Percentiles rank a stretch among this genome's conserved stretches.
These are phyloP conservation scores for Gadopsis bispinosus DNA, from an alignment of 2,797 vertebrate species.

Conservation along the genomic window DNA sequence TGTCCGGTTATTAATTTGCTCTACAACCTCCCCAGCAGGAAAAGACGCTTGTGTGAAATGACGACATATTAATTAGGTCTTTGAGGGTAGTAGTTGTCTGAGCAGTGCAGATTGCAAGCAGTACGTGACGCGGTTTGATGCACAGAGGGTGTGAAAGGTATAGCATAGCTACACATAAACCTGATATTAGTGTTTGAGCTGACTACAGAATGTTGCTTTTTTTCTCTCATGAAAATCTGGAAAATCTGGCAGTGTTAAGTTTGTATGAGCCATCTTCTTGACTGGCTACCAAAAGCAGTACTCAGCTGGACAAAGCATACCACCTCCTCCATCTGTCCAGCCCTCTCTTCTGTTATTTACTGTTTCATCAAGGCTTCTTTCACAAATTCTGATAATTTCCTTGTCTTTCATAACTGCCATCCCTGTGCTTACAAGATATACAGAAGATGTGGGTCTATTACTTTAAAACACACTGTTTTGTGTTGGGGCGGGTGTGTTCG, in stretches of 20 bases:
- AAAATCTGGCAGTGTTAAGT: slow-evolving; percentile 54
- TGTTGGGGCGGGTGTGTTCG: neutral
- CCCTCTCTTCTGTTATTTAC: slow-evolving; percentile 67
- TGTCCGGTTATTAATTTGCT: slow-evolving; percentile 55
- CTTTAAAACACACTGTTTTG: slow-evolving; percentile 2
- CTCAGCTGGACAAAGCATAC: slow-evolving; percentile 69
- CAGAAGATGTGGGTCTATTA: slow-evolving; percentile 2
- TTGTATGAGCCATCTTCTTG: slow-evolving; percentile 71
- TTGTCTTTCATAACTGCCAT: slow-evolving; percentile 29
- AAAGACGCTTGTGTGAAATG: slow-evolving; percentile 47
- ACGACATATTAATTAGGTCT: slow-evolving; percentile 57
- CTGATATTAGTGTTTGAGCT: slow-evolving; percentile 24
- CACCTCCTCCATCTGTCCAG: slow-evolving; percentile 75
- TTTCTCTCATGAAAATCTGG: slow-evolving; percentile 45
- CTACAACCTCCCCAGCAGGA: slow-evolving; percentile 45
- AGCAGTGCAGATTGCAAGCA: slow-evolving; percentile 13
- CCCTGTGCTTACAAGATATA: slow-evolving; percentile 3
- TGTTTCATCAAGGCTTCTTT: slow-evolving; percentile 54
- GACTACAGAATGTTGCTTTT: slow-evolving; percentile 22
- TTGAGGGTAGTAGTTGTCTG: slow-evolving; percentile 7
- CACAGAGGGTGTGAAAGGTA: neutral
- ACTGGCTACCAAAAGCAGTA: slow-evolving; percentile 69
- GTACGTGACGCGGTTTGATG: slow-evolving; percentile 4
- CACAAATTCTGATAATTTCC: slow-evolving; percentile 24
- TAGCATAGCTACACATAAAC: neutral